A percentile compares a stretch with the other conserved stretches of the same genome.
These are phyloP conservation scores for Apis mellifera DNA, from an alignment of 1,140 invertebrate genomes.

Conservation along the genomic window DNA sequence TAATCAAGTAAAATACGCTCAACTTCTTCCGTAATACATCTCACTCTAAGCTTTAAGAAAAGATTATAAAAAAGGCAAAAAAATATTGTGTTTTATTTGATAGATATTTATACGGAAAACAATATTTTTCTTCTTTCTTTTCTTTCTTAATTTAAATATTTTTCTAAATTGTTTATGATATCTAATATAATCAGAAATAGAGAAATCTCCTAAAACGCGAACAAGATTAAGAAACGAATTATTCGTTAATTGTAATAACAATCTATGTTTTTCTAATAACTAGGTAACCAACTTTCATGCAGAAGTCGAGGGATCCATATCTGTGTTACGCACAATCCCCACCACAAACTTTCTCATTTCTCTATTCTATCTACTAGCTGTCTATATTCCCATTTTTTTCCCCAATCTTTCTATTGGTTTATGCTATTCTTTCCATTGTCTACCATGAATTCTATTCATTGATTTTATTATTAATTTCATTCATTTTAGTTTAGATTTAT, in stretches of 20 bases:
- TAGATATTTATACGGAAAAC: background rate
- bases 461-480: constrained; percentile 35
- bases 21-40: background rate
- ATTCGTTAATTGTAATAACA: too few species aligned
- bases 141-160: background rate
- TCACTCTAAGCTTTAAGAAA: background rate
- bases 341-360: constrained; percentile 24
- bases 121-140: background rate
- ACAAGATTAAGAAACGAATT: too few species aligned
- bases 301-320: constrained; percentile 33
- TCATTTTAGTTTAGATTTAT: background rate
- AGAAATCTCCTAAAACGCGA: background rate
- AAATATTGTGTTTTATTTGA: too few species aligned
- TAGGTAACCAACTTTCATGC: constrained; percentile 16
- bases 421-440: background rate
- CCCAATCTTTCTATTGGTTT: background rate
- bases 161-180: background rate
- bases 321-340: constrained; percentile 35
- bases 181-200: background rate
- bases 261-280: background rate
- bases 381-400: background rate
- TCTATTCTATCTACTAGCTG: background rate
- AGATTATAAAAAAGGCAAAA: background rate
- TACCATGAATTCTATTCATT: background rate
- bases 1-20: constrained; percentile 25